Evolutionary conservation across 2,113 vertebrate species (phyloP).

Genomic region (Bos indicus): DNA sequence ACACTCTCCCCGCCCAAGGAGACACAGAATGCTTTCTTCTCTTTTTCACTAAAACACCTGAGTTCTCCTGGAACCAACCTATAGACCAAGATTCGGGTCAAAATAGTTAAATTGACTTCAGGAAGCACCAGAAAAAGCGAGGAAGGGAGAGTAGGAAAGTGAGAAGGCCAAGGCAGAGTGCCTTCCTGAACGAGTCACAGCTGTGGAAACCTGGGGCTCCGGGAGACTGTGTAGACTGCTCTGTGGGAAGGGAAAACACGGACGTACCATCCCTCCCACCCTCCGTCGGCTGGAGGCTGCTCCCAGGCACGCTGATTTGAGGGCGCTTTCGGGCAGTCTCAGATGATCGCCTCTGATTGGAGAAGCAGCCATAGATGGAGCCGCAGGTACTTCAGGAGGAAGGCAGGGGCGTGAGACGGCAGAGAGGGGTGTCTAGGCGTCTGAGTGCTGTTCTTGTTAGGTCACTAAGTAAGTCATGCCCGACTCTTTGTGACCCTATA

Average conservation of each 20-base stretch:
- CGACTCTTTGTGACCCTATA: not conserved
- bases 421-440: not conserved
- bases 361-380: no score
- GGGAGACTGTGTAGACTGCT: not conserved
- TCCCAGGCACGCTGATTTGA: no score
- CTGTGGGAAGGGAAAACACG: fast-evolving
- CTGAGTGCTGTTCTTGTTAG: fast-evolving
- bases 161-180: fast-evolving
- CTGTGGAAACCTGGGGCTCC: not conserved
- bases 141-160: not conserved
- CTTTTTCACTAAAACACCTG: not conserved
- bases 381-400: not conserved
- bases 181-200: not conserved
- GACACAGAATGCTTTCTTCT: fast-evolving
- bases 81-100: not conserved
- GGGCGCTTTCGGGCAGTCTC: fast-evolving
- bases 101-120: not conserved
- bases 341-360: not conserved
- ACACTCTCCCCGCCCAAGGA: fast-evolving
- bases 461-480: not conserved
- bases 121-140: not conserved
- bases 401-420: not conserved
- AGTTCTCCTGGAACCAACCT: not conserved
- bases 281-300: not conserved
- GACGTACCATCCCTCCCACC: fast-evolving